Percentiles rank a stretch among this genome's conserved stretches.
These are phyloP conservation scores for Ploceus nigricollis DNA, from an alignment of 2,113 vertebrate genomes.

Conservation along the genomic window DNA sequence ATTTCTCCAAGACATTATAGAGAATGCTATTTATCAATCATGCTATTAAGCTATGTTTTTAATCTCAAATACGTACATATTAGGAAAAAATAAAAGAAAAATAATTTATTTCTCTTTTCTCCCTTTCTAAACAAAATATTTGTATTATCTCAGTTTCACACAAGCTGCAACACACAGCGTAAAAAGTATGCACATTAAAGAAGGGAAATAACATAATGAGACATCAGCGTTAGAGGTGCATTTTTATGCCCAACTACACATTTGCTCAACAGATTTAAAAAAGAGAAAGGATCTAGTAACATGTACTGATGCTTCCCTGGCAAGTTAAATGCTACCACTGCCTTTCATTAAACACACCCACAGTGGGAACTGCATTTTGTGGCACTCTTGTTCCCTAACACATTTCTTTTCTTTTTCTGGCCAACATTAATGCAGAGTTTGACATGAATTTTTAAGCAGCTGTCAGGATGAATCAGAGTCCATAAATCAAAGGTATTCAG, in stretches of 20 bases:
- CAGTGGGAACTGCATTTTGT: neutral
- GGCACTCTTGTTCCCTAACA: neutral
- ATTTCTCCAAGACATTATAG: neutral
- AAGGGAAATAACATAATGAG: neutral
- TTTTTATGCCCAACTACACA: neutral
- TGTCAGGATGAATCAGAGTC: conserved; percentile 49
- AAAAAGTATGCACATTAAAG: neutral
- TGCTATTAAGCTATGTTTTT: neutral
- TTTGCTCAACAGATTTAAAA: neutral
- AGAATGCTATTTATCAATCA: neutral
- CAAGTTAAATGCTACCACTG: neutral
- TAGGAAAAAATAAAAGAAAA: neutral
- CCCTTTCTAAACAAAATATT: neutral
- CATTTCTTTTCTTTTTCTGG: conserved; percentile 26
- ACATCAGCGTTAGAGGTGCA: neutral
- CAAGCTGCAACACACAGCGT: neutral
- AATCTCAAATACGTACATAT: neutral
- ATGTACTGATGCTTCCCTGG: neutral
- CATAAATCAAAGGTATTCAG: conserved; percentile 36
- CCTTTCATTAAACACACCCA: neutral
- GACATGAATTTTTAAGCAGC: conserved; percentile 46
- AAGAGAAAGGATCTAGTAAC: neutral
- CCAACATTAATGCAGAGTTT: conserved; percentile 27
- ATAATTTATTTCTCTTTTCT: neutral
- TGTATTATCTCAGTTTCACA: neutral